Percentiles rank a stretch among this genome's conserved stretches.
phyloP scores from a whole-genome alignment of 2,113 vertebrate species.

The Brachyistius frenatus region DNA sequence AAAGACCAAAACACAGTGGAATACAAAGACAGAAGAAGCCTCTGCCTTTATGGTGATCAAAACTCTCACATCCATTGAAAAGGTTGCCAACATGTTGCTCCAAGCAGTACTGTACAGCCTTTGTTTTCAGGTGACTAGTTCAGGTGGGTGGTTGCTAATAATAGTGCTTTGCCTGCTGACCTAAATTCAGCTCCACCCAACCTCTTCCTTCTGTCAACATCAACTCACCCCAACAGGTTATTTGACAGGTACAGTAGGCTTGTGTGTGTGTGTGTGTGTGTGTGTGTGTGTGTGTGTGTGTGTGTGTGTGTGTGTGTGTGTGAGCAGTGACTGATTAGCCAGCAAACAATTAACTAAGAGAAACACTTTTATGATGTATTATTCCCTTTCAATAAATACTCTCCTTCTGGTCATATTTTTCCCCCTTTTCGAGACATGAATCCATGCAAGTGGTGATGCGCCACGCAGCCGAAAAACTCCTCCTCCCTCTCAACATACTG shows the following conservation, averaged over 20 bases:
- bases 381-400: background rate
- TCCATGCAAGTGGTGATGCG: slow-evolving; percentile 27
- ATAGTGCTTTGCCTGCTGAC: slow-evolving; percentile 41
- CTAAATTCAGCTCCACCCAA: slow-evolving; percentile 47
- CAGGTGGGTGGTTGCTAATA: slow-evolving; percentile 17
- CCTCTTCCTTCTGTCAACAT: slow-evolving; percentile 57
- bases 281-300: background rate
- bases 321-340: background rate
- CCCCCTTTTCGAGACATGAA: background rate
- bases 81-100: background rate
- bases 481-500: slow-evolving; percentile 73
- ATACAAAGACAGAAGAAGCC: background rate
- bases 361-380: background rate
- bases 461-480: slow-evolving; percentile 37
- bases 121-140: slow-evolving; percentile 23
- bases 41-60: too few relatives aligned
- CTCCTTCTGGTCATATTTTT: background rate
- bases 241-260: slow-evolving; percentile 10
- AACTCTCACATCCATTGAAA: too few relatives aligned
- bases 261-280: slow-evolving; percentile 1
- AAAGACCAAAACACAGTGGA: background rate
- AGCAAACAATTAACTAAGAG: background rate
- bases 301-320: background rate
- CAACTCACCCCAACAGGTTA: background rate
- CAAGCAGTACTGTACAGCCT: background rate